Base-by-base conservation (phyloP, 2,113 vertebrate genomes). In the Agelaius phoeniceus region DNA sequence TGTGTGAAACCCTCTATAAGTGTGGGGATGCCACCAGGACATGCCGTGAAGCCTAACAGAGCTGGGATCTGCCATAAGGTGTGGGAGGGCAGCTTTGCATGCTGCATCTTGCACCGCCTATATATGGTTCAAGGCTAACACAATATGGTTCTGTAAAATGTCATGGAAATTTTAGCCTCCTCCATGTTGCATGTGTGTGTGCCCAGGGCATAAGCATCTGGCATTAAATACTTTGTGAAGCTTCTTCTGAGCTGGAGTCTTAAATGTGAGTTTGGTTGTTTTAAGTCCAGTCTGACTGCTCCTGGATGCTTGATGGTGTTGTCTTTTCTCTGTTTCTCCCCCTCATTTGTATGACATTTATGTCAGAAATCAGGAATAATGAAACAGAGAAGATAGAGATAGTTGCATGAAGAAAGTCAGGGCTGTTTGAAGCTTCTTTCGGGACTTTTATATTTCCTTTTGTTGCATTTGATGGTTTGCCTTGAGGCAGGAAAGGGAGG, bases 401-500 rank as follows among this genome's bases (percentile, higher is more conserved):
- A 24, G 3, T 26, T 71, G 17, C 7, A 9, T 75, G 39, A 89
- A 84, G 44, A 59, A 66, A 63, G 15, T 62, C 39, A 67, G 41
- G 55, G 27, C 43, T 9, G 12, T 72, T 67, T 59, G 44, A 88
- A 93, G 59, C 30, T 77, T 86, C 72, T 58, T 63, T 10, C 2
- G 0, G 80, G 37, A 39, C 67, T 86, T 84, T 48, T 54, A 0
- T 21, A 39, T 66, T 59, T 66, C 33, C 59, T 83, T 93, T 72
- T 13, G 3, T 75, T 78, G 61, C 46, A 9, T 67, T 83, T 81
- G 63, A n/a, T 71, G 66, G 33, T 52, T 86, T 86, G n/a, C 62
- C 79, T 90, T 61, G 76, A 90, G 85, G 52, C 82, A 62, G 43
- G 55, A 49, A 83, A 76, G 43, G 39, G 57, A 87, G 19, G 73